Percentiles rank a stretch among this genome's conserved stretches.
These are phyloP conservation scores for Silvanus unidentatus DNA, from an alignment of 2,888 invertebrate species.

Conservation along the genomic window DNA sequence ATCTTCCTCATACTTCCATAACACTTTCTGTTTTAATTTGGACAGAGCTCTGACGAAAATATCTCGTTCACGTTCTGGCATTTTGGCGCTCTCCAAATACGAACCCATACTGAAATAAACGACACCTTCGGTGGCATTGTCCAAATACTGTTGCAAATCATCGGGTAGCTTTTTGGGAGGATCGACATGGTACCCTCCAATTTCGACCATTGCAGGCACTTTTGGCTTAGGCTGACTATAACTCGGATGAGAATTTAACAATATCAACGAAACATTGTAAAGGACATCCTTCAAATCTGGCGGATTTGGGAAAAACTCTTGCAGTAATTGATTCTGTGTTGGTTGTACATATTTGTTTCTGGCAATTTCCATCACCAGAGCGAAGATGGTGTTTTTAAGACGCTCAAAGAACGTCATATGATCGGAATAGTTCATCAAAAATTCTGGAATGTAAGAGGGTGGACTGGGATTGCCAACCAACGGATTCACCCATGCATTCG, in stretches of 20 bases:
- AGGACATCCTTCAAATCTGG: slow-evolving; percentile 18
- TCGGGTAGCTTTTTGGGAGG: slow-evolving; percentile 27
- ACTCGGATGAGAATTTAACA: slow-evolving; percentile 47
- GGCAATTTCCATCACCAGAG: slow-evolving; percentile 16
- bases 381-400: slow-evolving; percentile 47
- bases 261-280: slow-evolving; percentile 29
- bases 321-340: slow-evolving; percentile 24
- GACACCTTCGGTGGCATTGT: slow-evolving; percentile 51
- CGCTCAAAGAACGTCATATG: slow-evolving; percentile 52
- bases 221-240: slow-evolving; percentile 48
- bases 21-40: slow-evolving; percentile 50
- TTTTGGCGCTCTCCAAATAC: slow-evolving; percentile 51
- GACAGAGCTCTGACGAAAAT: slow-evolving; percentile 54
- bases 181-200: slow-evolving; percentile 51
- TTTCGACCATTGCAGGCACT: slow-evolving; percentile 52
- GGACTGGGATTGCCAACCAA: slow-evolving; percentile 48
- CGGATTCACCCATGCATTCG: slow-evolving; percentile 45
- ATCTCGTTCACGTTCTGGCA: slow-evolving; percentile 49
- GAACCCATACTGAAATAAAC: slow-evolving; percentile 58
- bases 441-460: slow-evolving; percentile 49
- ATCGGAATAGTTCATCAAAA: slow-evolving; percentile 42
- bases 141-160: slow-evolving; percentile 51
- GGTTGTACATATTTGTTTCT: too few relatives aligned
- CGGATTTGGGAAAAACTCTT: slow-evolving; percentile 24
- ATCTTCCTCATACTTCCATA: slow-evolving; percentile 51